phyloP scores from a whole-genome alignment of 2,888 invertebrate genomes.

The Macaria liturata region DNA sequence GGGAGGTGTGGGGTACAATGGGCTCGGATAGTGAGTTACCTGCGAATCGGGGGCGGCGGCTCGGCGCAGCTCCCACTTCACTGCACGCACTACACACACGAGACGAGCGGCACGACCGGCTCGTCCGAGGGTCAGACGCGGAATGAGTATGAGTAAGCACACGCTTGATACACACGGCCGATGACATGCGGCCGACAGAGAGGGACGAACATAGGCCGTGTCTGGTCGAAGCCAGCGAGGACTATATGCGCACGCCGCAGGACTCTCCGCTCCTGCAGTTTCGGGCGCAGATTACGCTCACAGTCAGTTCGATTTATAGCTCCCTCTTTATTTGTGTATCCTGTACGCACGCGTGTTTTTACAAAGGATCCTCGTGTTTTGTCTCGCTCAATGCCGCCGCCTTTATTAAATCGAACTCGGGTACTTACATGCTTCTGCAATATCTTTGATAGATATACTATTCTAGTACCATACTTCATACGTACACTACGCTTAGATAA shows the following conservation, averaged over 20 bases:
- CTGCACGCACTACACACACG: constrained; percentile 74
- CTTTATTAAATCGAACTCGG: constrained; percentile 20
- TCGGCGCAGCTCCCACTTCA: constrained; percentile 68
- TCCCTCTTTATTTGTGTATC: constrained; percentile 9
- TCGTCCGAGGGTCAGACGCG: constrained; percentile 69
- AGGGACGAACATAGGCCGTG: constrained; percentile 40
- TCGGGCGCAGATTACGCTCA: constrained; percentile 10
- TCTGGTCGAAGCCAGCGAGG: constrained; percentile 50
- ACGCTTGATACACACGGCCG: constrained; percentile 65
- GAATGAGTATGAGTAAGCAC: constrained; percentile 70
- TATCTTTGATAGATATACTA: not conserved
- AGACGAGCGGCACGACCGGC: constrained; percentile 69
- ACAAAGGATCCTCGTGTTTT: constrained; percentile 23
- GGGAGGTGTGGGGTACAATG: constrained; percentile 26
- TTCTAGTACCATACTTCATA: not conserved
- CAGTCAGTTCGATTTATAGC: constrained; percentile 9
- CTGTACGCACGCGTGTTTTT: constrained; percentile 27
- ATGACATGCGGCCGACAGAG: constrained; percentile 63
- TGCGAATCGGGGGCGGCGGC: constrained; percentile 55
- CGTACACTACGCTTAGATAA: too few species aligned
- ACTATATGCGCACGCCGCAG: constrained; percentile 67
- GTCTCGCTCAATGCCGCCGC: constrained; percentile 20
- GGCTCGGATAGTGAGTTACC: constrained; percentile 52
- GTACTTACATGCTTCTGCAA: not conserved
- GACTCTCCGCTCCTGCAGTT: constrained; percentile 28